phyloP scores from a whole-genome alignment of 2,888 invertebrate species.

The Steinernema carpocapsae region DNA sequence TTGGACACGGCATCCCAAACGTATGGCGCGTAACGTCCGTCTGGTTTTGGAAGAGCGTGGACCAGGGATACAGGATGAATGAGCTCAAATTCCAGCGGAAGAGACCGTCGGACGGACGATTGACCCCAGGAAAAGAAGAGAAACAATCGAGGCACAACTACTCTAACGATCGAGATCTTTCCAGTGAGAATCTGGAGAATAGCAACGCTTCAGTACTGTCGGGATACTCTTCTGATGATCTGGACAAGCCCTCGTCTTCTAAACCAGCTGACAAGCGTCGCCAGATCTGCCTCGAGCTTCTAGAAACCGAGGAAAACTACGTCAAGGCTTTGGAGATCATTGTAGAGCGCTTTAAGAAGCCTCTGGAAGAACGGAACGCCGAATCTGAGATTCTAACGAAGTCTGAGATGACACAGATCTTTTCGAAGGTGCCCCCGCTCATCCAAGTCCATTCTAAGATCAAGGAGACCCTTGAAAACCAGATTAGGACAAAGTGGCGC shows the following conservation, averaged over 20 bases:
- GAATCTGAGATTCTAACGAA: constrained; percentile 73
- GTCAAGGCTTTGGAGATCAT: constrained; percentile 91
- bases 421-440: constrained; percentile 77
- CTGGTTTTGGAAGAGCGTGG: constrained; percentile 16
- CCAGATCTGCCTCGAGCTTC: constrained; percentile 86
- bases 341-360: constrained; percentile 91
- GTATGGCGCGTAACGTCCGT: neutral
- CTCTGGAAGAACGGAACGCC: constrained; percentile 79
- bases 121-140: neutral
- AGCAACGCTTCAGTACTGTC: constrained; percentile 15
- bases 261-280: constrained; percentile 76
- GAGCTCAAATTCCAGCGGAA: neutral
- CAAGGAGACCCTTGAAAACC: constrained; percentile 73
- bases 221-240: no score
- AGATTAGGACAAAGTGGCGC: constrained; percentile 78
- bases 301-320: constrained; percentile 96
- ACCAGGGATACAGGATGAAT: neutral
- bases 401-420: constrained; percentile 51
- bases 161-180: no score
- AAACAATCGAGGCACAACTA: neutral
- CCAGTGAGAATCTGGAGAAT: constrained; percentile 4
- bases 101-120: neutral
- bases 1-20: neutral
- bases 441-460: constrained; percentile 87
- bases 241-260: constrained; percentile 40